Evolutionary conservation across 2,888 invertebrate species (phyloP), one percentile per base, ranked within the genome.

Genomic region (Dryocosmus kuriphilus): DNA sequence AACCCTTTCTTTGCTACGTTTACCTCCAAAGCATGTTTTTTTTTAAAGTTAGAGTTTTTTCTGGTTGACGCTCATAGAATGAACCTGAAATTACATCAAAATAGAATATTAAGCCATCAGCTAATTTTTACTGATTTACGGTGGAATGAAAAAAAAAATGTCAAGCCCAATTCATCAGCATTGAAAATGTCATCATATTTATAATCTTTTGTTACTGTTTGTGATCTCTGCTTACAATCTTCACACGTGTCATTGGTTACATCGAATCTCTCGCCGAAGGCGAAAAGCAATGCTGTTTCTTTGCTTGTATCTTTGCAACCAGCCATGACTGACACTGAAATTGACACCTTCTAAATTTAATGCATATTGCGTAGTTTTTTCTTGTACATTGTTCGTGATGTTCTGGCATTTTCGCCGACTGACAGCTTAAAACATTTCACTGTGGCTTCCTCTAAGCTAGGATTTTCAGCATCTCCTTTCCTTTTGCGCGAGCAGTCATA

Each of bases 1-100:
- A 30, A 89, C 80, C 81, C 88, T 81, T 55, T 86, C 85, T 81
- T 89, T 90, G 63, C 88, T 89, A 74, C 88, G 79, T 84, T 90
- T 90, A n/a, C 63, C 90, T 89, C 88, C 88, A 24, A 79, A 81
- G 77, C 89, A 90, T 77, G 88, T 84, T 79, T 88, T 82, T 76
- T 85, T 86, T 86, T 74, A n/a, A n/a, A n/a, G n/a, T n/a, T n/a
- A n/a, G n/a, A n/a, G n/a, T n/a, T n/a, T n/a, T n/a, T n/a, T n/a
- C 86, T 86, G 60, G 76, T 82, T 19, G 85, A 77, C 3, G 86
- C 86, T 83, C n/a, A n/a, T n/a, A n/a, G 85, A 85, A 75, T 88
- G 83, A 8, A 86, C 86, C 2, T 84, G 74, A 77, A 81, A 80
- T 75, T 35, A 85, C 88, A 38, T 8, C 9, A 38, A 38, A 38